Evolutionary conservation across 1,140 invertebrate species (phyloP), one percentile per base, ranked within the genome.

Genomic region (Hermatobates lingyangjiaoensis): DNA sequence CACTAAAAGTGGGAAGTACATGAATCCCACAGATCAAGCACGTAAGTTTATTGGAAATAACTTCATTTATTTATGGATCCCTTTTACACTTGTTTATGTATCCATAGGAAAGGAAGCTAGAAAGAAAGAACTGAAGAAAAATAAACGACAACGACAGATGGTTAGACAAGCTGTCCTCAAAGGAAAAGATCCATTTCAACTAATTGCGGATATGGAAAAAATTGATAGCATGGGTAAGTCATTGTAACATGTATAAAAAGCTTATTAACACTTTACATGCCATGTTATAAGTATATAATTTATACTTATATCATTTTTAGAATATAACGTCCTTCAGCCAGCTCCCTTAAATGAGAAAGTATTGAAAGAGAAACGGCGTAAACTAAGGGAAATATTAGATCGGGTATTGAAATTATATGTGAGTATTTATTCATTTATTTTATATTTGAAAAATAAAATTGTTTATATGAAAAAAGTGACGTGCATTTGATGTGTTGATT

Each of bases 1-100:
- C 80, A 97, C 93, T 26, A 97, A 97, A 75, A 95, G 91, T 92
- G 93, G 93, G 63, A 97, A 97, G 78, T 97, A 93, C 61, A 97
- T 97, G 91, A 97, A 98, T 71, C 93, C 93, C 23, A 96, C 92
- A 3, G 93, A 98, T 70, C 92, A 96, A 81, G 92, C 91, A 51
- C 72, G 90, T 91, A 81, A 86, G 87, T 87, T 65, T 44, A 51
- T 4, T 42, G 7, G 14, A 7, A 15, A 7, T 42, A 40, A n/a
- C 30, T 42, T 57, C 3, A 2, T 1, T 38, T 40, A 50, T 26
- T 50, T 50, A 18, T 39, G 10, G 15, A 24, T 34, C 30, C 18
- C 21, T 21, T 50, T 12, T 1, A 25, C 5, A 50, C 52, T 55
- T 56, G 54, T 55, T 57, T 65, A 7, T n/a, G 21, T 12, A 7